phyloP scores from a whole-genome alignment of 2,113 vertebrate genomes.

The Pseudolaguvia tuberculata region DNA sequence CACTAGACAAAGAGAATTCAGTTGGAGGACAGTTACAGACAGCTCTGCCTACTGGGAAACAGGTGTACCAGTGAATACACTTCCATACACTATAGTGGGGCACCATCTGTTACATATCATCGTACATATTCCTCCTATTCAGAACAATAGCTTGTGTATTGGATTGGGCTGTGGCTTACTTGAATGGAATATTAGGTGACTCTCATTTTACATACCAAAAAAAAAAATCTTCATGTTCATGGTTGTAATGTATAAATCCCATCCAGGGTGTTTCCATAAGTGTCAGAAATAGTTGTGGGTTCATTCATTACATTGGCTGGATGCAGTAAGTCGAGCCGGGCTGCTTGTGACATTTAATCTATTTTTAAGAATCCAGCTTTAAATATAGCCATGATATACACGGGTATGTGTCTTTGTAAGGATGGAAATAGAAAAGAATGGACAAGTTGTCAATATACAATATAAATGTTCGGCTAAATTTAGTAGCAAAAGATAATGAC shows the following conservation, averaged over 20 bases:
- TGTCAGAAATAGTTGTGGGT: slow-evolving; percentile 52
- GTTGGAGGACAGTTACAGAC: background rate
- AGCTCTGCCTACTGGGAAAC: slow-evolving; percentile 3
- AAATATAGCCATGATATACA: slow-evolving; percentile 17
- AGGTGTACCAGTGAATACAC: slow-evolving; percentile 11
- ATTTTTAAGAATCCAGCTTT: background rate
- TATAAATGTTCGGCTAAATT: background rate
- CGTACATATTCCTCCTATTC: background rate
- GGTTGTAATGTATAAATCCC: background rate
- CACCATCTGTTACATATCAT: slow-evolving; percentile 10
- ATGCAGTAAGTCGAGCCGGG: slow-evolving; percentile 62
- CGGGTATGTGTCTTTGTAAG: background rate
- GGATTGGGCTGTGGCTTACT: background rate
- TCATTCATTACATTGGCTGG: slow-evolving; percentile 57
- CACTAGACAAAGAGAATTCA: background rate
- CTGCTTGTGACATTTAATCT: slow-evolving; percentile 35
- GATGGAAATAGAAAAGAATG: background rate
- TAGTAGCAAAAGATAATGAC: background rate
- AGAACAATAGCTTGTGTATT: background rate
- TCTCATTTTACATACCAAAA: background rate
- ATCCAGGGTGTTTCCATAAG: slow-evolving; percentile 15
- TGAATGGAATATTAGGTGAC: background rate
- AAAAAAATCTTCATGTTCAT: background rate
- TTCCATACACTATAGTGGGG: slow-evolving; percentile 3
- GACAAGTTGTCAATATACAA: background rate